Base-by-base conservation (phyloP, 2,797 vertebrate species). In the Sebastes taczanowskii region DNA sequence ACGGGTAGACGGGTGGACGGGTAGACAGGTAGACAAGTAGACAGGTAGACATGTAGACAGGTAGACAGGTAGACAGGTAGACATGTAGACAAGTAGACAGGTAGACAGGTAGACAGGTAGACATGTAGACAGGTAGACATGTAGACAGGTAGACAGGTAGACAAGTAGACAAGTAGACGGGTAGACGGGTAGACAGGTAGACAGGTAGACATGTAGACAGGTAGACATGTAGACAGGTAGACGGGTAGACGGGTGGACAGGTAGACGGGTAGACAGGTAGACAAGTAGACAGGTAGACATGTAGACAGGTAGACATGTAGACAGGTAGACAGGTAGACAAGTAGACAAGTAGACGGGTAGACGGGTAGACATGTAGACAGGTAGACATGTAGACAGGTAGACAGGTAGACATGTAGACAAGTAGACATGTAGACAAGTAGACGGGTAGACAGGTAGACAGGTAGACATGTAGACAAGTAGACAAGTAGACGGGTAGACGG, bases 71-170 rank as follows among this genome's bases (percentile, higher is more conserved):
- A 32, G 5, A 22, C 52, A 27, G 0, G 4, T 11, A 34, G 9
- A 34, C 32, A 0, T 0, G 32, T 4, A 11, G 11, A 22, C 52
- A 27, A 1, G 2, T 4, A 34, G 30, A 30, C 29, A 2, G 6
- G 5, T 7, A 30, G 11, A 22, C 52, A 32, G 1, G 4, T 34
- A 34, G 32, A 32, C 32, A 32, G 0, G 30, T 10, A 32, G 11
- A 22, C 52, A n/a, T 1, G 3, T 32, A 32, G 30, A 30, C 29
- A n/a, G 2, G 4, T 29, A 29, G 29, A 29, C 27, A 1, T 5
- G 27, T 6, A 29, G 7, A 22, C 49, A 25, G 2, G 4, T 29
- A 29, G 29, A 7, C 29, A 7, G 1, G 30, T 8, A 32, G 11
- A 22, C 49, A 25, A n/a, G n/a, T n/a, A n/a, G n/a, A n/a, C n/a